Evolutionary conservation across 2,113 vertebrate genomes (phyloP).

Genomic region (Mionectes macconnelli): DNA sequence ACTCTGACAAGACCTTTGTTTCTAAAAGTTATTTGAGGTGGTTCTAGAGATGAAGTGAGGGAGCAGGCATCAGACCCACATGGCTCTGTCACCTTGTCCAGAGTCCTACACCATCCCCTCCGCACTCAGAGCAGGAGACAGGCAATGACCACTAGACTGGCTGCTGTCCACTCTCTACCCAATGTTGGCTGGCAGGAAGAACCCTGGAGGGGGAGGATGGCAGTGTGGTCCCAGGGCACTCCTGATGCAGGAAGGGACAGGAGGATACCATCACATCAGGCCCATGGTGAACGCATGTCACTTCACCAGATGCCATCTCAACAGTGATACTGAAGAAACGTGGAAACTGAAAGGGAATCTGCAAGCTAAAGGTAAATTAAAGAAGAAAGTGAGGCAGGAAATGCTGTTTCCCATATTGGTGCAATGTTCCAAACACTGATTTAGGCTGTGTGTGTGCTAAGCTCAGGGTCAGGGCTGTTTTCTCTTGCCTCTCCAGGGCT

Average conservation of each 20-base stretch:
- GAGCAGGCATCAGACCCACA: background rate
- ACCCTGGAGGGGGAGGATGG: background rate
- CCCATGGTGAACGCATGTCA: fast-evolving
- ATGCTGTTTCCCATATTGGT: background rate
- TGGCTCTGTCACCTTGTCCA: background rate
- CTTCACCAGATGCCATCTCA: background rate
- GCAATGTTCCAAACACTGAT: background rate
- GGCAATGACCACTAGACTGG: background rate
- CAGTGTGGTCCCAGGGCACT: background rate
- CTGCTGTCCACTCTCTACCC: background rate
- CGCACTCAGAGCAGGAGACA: background rate
- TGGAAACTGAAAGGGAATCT: background rate
- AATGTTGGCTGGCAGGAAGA: background rate
- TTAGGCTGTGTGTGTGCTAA: background rate
- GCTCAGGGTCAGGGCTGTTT: background rate
- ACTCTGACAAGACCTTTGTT: background rate
- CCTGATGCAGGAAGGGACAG: background rate
- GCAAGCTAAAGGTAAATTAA: background rate
- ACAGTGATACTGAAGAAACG: background rate
- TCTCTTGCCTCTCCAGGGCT: background rate
- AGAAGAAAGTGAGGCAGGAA: background rate
- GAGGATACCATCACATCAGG: background rate
- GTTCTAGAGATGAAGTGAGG: background rate
- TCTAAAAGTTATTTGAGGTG: background rate
- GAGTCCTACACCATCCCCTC: background rate